Evolutionary conservation across 2,888 invertebrate genomes (phyloP).

Genomic region (Glaucopsyche alexis): DNA sequence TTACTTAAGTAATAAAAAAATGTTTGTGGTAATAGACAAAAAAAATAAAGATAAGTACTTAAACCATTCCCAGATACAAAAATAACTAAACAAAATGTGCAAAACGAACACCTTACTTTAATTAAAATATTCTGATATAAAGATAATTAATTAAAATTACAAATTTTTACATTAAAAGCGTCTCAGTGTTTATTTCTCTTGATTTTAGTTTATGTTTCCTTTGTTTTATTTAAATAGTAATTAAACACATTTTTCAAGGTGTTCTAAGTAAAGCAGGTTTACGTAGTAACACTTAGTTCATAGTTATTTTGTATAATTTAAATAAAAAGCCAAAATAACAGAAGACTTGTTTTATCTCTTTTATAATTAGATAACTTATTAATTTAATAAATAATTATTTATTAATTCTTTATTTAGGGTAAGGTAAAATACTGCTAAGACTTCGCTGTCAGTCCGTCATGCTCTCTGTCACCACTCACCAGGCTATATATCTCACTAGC

Average conservation of each 20-base stretch:
- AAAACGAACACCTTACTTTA: conserved; percentile 27
- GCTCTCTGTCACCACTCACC: too few species aligned
- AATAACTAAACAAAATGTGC: conserved; percentile 22
- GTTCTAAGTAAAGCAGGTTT: neutral
- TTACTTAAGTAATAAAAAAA: neutral
- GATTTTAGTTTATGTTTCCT: conserved; percentile 14
- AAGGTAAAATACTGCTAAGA: too few species aligned
- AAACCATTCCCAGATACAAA: neutral
- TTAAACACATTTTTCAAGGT: neutral
- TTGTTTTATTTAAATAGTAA: conserved; percentile 12
- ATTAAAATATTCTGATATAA: conserved; percentile 20
- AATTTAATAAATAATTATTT: too few species aligned
- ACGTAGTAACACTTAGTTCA: neutral
- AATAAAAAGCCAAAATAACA: too few species aligned
- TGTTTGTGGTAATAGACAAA: neutral
- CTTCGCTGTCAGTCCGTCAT: too few species aligned
- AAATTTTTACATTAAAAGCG: conserved; percentile 8
- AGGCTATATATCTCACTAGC: too few species aligned
- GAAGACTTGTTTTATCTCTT: too few species aligned
- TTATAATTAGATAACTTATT: too few species aligned
- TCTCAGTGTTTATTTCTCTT: neutral
- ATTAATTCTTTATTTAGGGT: too few species aligned
- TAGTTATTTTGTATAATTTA: neutral
- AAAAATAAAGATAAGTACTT: neutral
- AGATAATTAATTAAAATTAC: conserved; percentile 28